Evolutionary conservation across 2,113 vertebrate species (phyloP).

Genomic region (Platichthys flesus): DNA sequence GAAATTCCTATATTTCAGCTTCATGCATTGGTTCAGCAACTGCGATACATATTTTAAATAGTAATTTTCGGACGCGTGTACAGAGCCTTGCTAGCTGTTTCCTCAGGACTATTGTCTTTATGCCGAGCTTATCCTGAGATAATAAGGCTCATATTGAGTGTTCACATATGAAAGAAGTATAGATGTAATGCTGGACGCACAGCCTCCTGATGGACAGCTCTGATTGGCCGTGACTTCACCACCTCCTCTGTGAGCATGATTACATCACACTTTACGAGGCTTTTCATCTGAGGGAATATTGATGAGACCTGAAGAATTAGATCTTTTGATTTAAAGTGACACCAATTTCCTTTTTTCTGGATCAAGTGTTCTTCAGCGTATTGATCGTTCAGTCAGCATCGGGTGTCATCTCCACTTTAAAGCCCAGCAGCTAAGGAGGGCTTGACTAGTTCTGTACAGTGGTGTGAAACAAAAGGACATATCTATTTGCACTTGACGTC

Average conservation of each 20-base stretch:
- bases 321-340: constrained; percentile 16
- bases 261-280: constrained; percentile 6
- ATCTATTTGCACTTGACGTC: constrained; percentile 53
- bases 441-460: constrained; percentile 5
- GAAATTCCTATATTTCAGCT: too few species aligned
- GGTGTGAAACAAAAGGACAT: constrained; percentile 31
- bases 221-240: background rate
- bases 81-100: too few species aligned
- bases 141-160: too few species aligned
- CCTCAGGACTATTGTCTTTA: too few species aligned
- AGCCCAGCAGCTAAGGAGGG: constrained; percentile 20
- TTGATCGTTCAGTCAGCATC: constrained; percentile 22
- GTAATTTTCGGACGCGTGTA: too few species aligned
- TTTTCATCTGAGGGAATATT: constrained; percentile 1
- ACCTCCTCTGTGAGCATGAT: background rate
- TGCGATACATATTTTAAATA: too few species aligned
- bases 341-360: background rate
- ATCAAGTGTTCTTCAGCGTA: background rate
- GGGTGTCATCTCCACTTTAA: constrained; percentile 12
- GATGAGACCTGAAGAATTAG: constrained; percentile 23
- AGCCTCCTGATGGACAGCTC: too few species aligned
- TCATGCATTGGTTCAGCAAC: too few species aligned
- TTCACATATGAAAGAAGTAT: too few species aligned
- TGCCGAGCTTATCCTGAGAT: too few species aligned
- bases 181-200: too few species aligned